These are phyloP conservation scores for Oscheius sp. DNA, from an alignment of 2,888 invertebrate species.

Conservation along the genomic window DNA sequence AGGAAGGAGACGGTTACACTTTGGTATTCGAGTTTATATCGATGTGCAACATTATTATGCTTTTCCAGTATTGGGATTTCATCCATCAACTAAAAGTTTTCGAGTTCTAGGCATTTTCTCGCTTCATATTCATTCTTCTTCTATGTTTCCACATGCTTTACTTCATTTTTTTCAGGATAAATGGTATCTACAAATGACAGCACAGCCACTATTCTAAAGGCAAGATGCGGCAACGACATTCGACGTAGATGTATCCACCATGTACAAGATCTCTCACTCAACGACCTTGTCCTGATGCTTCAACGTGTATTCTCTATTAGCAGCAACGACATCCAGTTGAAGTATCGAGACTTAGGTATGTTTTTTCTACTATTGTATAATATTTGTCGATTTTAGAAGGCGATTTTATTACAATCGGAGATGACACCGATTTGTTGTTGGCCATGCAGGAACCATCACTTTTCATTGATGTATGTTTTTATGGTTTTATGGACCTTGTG, in stretches of 20 bases:
- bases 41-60: too few relatives aligned
- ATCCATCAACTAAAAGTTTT: too few relatives aligned
- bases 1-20: too few relatives aligned
- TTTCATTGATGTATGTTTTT: conserved; percentile 7
- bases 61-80: too few relatives aligned
- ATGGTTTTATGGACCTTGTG: neutral
- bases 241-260: conserved; percentile 58
- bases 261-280: conserved; percentile 56
- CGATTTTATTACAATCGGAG: conserved; percentile 59
- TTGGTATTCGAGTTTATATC: too few relatives aligned
- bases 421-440: conserved; percentile 60
- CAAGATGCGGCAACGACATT: conserved; percentile 58
- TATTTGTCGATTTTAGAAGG: conserved; percentile 61
- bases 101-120: too few relatives aligned
- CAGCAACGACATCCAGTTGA: conserved; percentile 50
- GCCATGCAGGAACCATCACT: conserved; percentile 49
- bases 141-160: too few relatives aligned
- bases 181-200: conserved; percentile 39
- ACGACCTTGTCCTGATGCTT: conserved; percentile 61
- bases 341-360: conserved; percentile 65
- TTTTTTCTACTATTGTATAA: too few relatives aligned
- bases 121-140: too few relatives aligned
- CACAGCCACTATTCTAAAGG: conserved; percentile 55
- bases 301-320: conserved; percentile 59
- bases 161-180: conserved; percentile 10